phyloP scores from a whole-genome alignment of 2,113 vertebrate genomes.

The Rallus limicola region DNA sequence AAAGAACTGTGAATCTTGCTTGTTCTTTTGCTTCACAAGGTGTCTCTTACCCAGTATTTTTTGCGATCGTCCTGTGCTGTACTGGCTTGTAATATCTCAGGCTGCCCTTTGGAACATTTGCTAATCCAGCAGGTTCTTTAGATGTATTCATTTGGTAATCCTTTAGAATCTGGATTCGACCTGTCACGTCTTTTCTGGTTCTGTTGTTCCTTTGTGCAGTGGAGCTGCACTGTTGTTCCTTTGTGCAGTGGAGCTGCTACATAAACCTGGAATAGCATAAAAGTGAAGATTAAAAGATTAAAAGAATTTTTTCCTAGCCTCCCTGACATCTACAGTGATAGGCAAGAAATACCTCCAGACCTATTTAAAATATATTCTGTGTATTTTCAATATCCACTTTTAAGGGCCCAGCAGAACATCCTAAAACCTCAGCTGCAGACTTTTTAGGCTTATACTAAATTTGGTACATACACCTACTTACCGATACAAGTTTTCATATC shows the following conservation, averaged over 20 bases:
- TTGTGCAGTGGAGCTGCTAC: no score
- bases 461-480: constrained; percentile 30
- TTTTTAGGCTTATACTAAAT: neutral
- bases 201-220: neutral
- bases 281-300: neutral
- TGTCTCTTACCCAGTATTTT: no score
- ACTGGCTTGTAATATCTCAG: neutral
- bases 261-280: neutral
- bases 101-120: neutral
- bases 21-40: no score
- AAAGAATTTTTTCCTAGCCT: neutral
- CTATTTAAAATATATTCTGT: neutral
- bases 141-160: neutral
- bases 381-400: neutral
- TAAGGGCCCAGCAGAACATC: neutral
- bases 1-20: no score
- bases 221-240: no score
- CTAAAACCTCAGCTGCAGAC: neutral
- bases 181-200: neutral
- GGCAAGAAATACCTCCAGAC: neutral
- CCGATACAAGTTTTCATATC: constrained; percentile 85
- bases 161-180: neutral
- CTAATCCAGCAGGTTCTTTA: neutral
- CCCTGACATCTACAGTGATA: neutral
- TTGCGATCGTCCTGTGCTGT: accelerated